phyloP scores from a whole-genome alignment of 2,113 vertebrate species.

The Tachycineta bicolor region DNA sequence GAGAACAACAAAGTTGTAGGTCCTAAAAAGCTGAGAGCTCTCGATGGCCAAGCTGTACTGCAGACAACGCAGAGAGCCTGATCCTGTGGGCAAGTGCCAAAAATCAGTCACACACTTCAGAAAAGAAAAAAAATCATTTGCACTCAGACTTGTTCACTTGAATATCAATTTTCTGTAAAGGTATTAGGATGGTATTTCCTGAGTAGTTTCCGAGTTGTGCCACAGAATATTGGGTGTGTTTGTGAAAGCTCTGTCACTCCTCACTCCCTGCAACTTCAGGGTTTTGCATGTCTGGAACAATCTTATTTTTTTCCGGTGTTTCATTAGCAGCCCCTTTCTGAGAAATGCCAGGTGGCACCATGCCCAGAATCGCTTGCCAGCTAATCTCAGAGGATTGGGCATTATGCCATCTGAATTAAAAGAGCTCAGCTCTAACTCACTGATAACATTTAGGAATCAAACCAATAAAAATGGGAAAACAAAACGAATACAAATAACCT shows the following conservation, averaged over 20 bases:
- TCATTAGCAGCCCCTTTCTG: conserved; percentile 57
- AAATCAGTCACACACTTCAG: not conserved
- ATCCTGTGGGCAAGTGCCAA: not conserved
- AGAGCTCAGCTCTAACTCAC: conserved; percentile 31
- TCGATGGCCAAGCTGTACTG: rapidly evolving
- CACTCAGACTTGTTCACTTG: not conserved
- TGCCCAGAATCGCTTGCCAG: conserved; percentile 53
- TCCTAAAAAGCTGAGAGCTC: not conserved
- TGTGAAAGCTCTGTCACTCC: conserved; percentile 53
- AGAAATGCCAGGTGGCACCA: conserved; percentile 55
- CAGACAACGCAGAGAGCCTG: not conserved
- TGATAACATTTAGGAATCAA: conserved; percentile 61
- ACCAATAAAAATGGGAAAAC: conserved; percentile 33
- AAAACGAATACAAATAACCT: not conserved
- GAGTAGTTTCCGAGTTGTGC: not conserved
- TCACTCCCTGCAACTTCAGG: conserved; percentile 34
- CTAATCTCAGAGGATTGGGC: conserved; percentile 63
- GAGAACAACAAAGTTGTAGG: not conserved
- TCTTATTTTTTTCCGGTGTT: conserved; percentile 60
- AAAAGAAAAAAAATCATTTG: not conserved
- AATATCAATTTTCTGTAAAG: not conserved
- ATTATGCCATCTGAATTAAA: conserved; percentile 56
- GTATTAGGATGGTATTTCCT: conserved; percentile 51
- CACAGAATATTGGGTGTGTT: conserved; percentile 54
- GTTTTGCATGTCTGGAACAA: conserved; percentile 61